Evolutionary conservation across 1,140 invertebrate genomes (phyloP), one percentile per base, ranked within the genome.

Genomic region (Phthorimaea operculella): DNA sequence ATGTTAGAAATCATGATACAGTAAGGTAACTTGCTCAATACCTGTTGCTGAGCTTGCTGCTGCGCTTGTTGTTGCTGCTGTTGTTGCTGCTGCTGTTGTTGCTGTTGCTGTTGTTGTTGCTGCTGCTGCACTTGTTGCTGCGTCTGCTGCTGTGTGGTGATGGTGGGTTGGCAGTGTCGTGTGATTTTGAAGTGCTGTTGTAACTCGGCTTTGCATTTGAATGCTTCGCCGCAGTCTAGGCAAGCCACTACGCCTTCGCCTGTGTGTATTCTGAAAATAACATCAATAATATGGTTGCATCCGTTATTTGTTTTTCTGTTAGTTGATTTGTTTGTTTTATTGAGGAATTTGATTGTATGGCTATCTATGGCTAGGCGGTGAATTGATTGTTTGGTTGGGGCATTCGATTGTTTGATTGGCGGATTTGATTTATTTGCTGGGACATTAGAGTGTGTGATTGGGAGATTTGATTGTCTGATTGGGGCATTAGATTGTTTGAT

Each of bases 181-280:
- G 86, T 83, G 45, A 90, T 88, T 72, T 92, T 91, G 55, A 89
- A 89, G 67, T 92, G 92, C 59, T 91, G 87, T 53, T 89, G 88
- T 57, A 92, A 71, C 36, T 92, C 91, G 7, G 87, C 84, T 76
- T 92, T 92, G 60, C 89, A 87, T 58, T 90, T 89, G 75, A 93
- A 94, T 9, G 90, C 90, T 72, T 93, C 92, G 17, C 92, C 92
- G 66, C 92, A 94, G 61, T 90, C 90, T 21, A 91, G 87, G 71
- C 92, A 93, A 8, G 90, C 89, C 58, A 88, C 76, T 0, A 76
- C 72, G 1, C 76, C 77, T 57, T 85, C 82, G 11, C 77, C 82
- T 0, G 79, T 83, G 55, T 85, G 82, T 2, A 81, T 79, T 68
- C 82, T 85, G 59, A 12, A 47, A 47, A 47, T n/a, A 17, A 47